These are phyloP conservation scores for Oreotrochilus melanogaster DNA, from an alignment of 2,113 vertebrate species.

Conservation along the genomic window DNA sequence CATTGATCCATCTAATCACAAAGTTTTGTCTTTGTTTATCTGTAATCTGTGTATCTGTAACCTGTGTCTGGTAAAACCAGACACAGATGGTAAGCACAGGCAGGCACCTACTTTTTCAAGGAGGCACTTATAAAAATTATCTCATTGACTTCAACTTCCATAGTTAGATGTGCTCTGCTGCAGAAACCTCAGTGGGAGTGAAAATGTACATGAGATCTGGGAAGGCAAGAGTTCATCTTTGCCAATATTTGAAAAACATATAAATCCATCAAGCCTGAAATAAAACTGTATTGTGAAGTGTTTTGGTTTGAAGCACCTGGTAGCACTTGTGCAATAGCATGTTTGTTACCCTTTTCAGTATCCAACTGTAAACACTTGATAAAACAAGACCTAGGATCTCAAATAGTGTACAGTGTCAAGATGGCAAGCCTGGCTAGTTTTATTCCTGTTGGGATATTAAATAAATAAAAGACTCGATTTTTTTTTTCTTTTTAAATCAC, in stretches of 20 bases:
- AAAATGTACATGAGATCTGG: background rate
- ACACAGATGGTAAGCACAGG: background rate
- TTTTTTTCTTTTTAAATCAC: background rate
- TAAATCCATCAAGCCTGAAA: background rate
- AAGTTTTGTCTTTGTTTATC: background rate
- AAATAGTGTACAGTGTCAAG: background rate
- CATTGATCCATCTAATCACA: background rate
- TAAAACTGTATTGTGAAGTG: background rate
- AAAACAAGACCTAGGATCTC: background rate
- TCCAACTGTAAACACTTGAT: background rate
- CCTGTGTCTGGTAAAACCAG: background rate
- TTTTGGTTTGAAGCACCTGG: background rate
- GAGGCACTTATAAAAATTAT: background rate
- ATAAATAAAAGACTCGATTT: background rate
- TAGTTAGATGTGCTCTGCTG: background rate
- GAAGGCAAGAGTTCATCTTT: background rate
- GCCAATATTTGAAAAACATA: background rate
- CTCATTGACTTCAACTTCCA: background rate
- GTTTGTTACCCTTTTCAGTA: background rate
- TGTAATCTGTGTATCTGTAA: background rate
- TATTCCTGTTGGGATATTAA: background rate
- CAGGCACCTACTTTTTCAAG: background rate
- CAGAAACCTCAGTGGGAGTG: background rate
- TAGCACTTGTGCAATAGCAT: background rate
- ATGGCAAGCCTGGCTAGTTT: background rate